Conservation (phyloP, 2,888 invertebrate genomes). For the Willowsia nigromaculata region DNA sequence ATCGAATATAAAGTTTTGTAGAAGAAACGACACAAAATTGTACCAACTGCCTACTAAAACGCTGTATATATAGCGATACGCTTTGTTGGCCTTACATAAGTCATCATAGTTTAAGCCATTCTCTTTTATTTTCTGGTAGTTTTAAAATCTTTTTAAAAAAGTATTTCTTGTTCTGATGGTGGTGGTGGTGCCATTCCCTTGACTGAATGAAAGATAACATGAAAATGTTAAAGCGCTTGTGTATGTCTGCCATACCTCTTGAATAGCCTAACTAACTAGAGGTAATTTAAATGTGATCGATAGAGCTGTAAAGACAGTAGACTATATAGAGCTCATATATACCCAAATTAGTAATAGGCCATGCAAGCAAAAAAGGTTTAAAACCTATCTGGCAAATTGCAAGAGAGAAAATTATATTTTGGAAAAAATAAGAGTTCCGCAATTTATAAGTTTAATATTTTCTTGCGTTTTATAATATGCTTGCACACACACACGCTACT, state of each 20-base stretch:
- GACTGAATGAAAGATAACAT: not conserved
- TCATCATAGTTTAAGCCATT: not conserved
- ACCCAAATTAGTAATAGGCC: slow-evolving; percentile 34
- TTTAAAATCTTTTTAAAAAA: not conserved
- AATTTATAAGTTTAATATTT: slow-evolving; percentile 13
- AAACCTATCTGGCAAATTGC: not conserved
- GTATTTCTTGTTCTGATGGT: too few species aligned
- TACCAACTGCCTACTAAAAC: not conserved
- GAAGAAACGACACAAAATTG: not conserved
- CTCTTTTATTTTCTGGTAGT: not conserved
- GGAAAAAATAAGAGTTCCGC: slow-evolving; percentile 58
- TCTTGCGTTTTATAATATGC: not conserved
- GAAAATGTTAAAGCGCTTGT: not conserved
- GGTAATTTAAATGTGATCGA: not conserved
- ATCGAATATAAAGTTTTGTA: not conserved
- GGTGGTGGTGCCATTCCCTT: slow-evolving; percentile 7
- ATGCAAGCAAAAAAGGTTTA: slow-evolving; percentile 7
- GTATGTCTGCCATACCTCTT: not conserved
- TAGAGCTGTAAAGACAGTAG: not conserved
- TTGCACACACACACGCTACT: not conserved
- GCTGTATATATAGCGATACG: not conserved
- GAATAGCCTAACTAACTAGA: slow-evolving; percentile 22
- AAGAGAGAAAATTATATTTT: slow-evolving; percentile 30
- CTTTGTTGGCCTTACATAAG: slow-evolving; percentile 42
- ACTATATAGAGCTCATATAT: not conserved